Evolutionary conservation across 1,140 invertebrate species (phyloP).

Genomic region (Ips nitidus): DNA sequence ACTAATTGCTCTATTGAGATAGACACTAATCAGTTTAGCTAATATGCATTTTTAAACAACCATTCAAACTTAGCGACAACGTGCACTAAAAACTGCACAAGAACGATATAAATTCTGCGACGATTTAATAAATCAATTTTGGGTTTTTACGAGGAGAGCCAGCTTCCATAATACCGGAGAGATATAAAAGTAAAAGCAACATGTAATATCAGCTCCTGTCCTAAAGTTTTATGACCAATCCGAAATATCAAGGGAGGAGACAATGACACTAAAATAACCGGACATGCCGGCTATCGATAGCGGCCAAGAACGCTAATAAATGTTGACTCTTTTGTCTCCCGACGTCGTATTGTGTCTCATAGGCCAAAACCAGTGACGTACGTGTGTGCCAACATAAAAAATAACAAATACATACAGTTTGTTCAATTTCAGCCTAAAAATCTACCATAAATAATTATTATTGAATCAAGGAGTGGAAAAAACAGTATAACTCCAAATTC

Average conservation of each 20-base stretch:
- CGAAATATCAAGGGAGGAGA: slow-evolving; percentile 35
- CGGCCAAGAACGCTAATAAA: slow-evolving; percentile 34
- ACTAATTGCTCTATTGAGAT: too few relatives aligned
- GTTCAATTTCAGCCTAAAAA: too few relatives aligned
- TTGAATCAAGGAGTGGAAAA: too few relatives aligned
- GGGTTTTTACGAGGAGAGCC: slow-evolving; percentile 19
- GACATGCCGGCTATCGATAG: slow-evolving; percentile 34
- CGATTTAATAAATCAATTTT: slow-evolving; percentile 27
- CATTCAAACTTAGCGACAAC: too few relatives aligned
- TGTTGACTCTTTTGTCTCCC: slow-evolving; percentile 35
- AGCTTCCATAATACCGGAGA: slow-evolving; percentile 25
- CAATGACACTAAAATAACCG: slow-evolving; percentile 37
- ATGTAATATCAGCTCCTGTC: slow-evolving; percentile 35
- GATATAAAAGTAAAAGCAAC: slow-evolving; percentile 35
- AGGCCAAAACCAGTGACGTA: slow-evolving; percentile 16
- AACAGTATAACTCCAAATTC: too few relatives aligned
- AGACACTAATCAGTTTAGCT: too few relatives aligned
- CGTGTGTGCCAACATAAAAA: neutral
- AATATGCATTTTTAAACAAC: too few relatives aligned
- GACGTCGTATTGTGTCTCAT: slow-evolving; percentile 14
- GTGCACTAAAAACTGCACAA: too few relatives aligned
- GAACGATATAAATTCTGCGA: neutral
- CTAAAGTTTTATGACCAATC: slow-evolving; percentile 31
- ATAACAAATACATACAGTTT: too few relatives aligned
- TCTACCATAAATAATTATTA: too few relatives aligned